A percentile compares a stretch with the other conserved stretches of the same genome.
Conservation (phyloP, 2,797 vertebrate genomes). For the Microctenopoma lineatum region DNA sequence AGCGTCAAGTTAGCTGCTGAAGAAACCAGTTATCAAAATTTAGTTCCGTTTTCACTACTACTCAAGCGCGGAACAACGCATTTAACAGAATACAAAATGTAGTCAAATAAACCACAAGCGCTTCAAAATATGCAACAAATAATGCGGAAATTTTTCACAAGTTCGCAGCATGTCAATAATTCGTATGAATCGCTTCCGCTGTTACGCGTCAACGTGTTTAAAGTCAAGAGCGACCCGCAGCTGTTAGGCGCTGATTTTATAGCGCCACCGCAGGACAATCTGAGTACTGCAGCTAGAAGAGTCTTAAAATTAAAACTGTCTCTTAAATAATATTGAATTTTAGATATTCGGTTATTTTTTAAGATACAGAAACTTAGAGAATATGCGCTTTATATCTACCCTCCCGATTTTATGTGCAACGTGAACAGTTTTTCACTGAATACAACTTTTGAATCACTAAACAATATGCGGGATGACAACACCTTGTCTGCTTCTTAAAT, state of each 20-base stretch:
- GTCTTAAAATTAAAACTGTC: not conserved
- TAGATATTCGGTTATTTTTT: too few relatives aligned
- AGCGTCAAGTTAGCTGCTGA: not conserved
- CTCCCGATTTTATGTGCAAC: not conserved
- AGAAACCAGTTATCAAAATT: not conserved
- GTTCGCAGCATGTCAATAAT: slow-evolving; percentile 2
- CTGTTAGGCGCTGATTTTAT: not conserved
- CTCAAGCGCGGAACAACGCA: not conserved
- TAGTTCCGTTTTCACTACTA: not conserved
- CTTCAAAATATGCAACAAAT: not conserved
- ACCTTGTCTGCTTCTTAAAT: too few relatives aligned
- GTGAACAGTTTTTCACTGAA: not conserved
- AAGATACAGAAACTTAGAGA: too few relatives aligned
- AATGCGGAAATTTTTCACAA: too few relatives aligned
- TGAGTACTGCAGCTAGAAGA: not conserved
- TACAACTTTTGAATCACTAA: not conserved
- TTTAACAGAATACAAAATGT: not conserved
- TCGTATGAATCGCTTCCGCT: slow-evolving; percentile 47
- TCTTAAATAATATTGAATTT: not conserved
- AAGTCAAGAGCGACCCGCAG: slow-evolving; percentile 10
- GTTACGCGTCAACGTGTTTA: slow-evolving; percentile 23
- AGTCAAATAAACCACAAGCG: rapidly evolving
- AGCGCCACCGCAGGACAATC: slow-evolving; percentile 38
- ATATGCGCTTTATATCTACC: not conserved
- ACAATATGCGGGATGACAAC: not conserved